phyloP scores from a whole-genome alignment of 2,888 invertebrate genomes.

The Trichogramma dendrolimi region DNA sequence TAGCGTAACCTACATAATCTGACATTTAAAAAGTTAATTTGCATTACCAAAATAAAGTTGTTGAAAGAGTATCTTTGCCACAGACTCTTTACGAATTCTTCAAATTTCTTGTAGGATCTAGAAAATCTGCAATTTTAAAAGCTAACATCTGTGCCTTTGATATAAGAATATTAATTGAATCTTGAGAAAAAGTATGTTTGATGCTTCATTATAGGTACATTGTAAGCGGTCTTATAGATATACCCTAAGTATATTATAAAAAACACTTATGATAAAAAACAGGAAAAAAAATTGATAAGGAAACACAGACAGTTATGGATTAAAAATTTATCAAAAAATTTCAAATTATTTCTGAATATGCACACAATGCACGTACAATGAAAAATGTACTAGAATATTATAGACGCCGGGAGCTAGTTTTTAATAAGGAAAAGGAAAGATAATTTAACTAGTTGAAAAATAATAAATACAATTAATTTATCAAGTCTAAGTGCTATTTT shows the following conservation, averaged over 20 bases:
- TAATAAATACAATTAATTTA: too few relatives aligned
- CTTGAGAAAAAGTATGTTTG: conserved; percentile 9
- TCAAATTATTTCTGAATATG: conserved; percentile 5
- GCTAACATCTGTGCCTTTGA: conserved; percentile 22
- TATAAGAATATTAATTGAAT: conserved; percentile 9
- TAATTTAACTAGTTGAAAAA: too few relatives aligned
- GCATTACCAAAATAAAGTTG: conserved; percentile 7
- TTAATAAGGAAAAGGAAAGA: too few relatives aligned
- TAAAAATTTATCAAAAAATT: conserved; percentile 5
- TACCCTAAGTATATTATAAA: too few relatives aligned
- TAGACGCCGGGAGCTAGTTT: too few relatives aligned
- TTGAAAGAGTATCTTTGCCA: conserved; percentile 7
- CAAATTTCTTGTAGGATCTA: conserved; percentile 7
- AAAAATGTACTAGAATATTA: neutral
- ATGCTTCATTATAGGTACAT: conserved; percentile 10
- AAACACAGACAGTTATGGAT: conserved; percentile 1
- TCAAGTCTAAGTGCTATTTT: too few relatives aligned
- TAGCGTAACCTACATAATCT: conserved; percentile 4
- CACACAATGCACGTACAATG: neutral
- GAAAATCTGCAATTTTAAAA: neutral
- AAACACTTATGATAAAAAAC: too few relatives aligned
- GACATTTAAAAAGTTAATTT: conserved; percentile 1
- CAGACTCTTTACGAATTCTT: conserved; percentile 18
- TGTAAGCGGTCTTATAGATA: conserved; percentile 18
- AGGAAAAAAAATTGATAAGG: conserved; percentile 2